phyloP scores from a whole-genome alignment of 2,888 invertebrate genomes.

The Andrena praecox region DNA sequence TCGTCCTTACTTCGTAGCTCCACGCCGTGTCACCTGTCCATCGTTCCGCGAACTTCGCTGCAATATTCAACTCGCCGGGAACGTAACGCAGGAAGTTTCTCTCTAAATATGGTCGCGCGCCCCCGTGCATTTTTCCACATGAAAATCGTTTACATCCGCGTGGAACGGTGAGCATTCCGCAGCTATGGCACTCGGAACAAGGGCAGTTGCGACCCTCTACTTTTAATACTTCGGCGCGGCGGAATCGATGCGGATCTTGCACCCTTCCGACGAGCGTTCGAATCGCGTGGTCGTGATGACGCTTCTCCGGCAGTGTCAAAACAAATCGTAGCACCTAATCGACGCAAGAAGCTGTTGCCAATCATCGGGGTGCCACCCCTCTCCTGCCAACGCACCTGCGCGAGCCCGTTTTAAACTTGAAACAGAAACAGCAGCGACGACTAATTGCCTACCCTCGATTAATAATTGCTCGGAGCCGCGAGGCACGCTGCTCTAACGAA shows the following conservation, averaged over 20 bases:
- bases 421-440: neutral
- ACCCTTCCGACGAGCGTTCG: neutral
- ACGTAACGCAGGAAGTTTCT: slow-evolving; percentile 27
- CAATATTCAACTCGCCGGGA: neutral
- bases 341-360: no score
- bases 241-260: slow-evolving; percentile 43
- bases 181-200: slow-evolving; percentile 37
- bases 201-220: slow-evolving; percentile 43
- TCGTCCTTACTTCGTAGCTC: no score
- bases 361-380: neutral
- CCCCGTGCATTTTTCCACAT: slow-evolving; percentile 15
- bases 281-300: no score
- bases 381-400: neutral
- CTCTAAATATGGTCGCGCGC: neutral
- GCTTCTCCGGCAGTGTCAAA: no score
- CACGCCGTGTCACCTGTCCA: slow-evolving; percentile 8
- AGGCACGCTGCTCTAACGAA: neutral
- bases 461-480: neutral
- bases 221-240: slow-evolving; percentile 43
- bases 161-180: slow-evolving; percentile 17
- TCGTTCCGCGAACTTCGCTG: slow-evolving; percentile 4
- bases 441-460: slow-evolving; percentile 18
- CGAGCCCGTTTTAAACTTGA: neutral
- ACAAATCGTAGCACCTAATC: no score
- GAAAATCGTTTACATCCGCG: slow-evolving; percentile 45